Evolutionary conservation across 2,797 vertebrate species (phyloP), one percentile per base, ranked within the genome.

Genomic region (Myotis findleyi): DNA sequence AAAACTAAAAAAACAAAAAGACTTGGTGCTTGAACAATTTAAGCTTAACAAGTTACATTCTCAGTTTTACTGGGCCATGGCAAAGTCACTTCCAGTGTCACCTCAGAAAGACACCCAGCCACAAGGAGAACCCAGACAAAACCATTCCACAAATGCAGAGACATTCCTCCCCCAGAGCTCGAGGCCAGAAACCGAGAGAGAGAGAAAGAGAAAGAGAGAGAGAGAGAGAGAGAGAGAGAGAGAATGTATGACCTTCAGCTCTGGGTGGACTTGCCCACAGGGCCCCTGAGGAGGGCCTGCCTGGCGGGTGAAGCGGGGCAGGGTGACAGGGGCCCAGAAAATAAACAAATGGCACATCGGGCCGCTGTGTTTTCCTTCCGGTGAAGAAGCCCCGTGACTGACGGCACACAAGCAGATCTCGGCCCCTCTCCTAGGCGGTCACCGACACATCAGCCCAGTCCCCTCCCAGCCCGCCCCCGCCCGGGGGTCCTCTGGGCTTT

Each of bases 41-140:
- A 76, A 30, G 11, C 30, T 96, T 92, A 91, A 10, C 33, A 81
- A 73, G 17, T 90, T 91, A 96, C n/a, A 86, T 62, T 73, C 88
- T 66, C 81, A 87, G 38, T 68, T 44, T 85, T 82, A 81, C 3
- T 62, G 69, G 41, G 18, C 33, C 76, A 30, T 21, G 10, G 53
- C 41, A 87, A 85, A 96, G 79, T 86, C 82, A 95, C 41, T 72
- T 90, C 17, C 73, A 93, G 33, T 57, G 82, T 93, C 62, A 87
- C 25, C 38, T 55, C 13, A 71, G 90, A 69, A 82, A 86, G 71
- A 81, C 18, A 55, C 36, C 36, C n/a, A 9, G 49, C 7, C 85
- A 59, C 3, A 33, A 13, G 51, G 30, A 94, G 16, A 92, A 77
- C 7, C 13, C 44, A 66, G 20, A 89, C 17, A 92, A 94, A 95